Base-by-base conservation (phyloP, 1,140 invertebrate species). In the Drosophila ogumai region DNA sequence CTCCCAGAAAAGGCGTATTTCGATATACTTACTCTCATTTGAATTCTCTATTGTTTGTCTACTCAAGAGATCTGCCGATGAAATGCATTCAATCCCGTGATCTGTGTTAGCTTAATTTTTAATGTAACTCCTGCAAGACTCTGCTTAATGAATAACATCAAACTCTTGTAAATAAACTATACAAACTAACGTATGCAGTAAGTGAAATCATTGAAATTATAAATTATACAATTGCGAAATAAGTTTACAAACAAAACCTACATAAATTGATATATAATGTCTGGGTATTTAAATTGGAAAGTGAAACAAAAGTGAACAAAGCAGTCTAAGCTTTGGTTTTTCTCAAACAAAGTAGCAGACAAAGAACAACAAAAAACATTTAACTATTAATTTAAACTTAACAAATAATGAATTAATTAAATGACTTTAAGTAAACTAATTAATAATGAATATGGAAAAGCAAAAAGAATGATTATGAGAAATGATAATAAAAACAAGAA, bases 381-480 rank as follows among this genome's bases (percentile, higher is more conserved):
- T 85, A 90, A 90, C 85, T 90, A 90, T 90, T 90, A 90, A 90
- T 90, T 90, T 88, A 88, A 84, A 79, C 81, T 79, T 75, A 90
- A 80, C 80, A 75, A 79, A 75, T 77, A 88, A 73, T 60, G 71
- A 90, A 88, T 85, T 81, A 90, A 90, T 90, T 90, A 90, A 90
- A 85, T 90, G 81, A 90, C 75, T 66, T 90, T 88, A 90, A 90
- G 85, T 79, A 79, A 79, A 79, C 77, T 79, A 79, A 79, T 79
- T 79, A 79, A 79, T 79, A 79, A 79, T 79, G 66, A 78, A 63
- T 78, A 79, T 79, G 76, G 41, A 77, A 64, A 54, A 65, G 72
- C 75, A 61, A n/a, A 64, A 75, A 56, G 74, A 76, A 78, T 85
- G 85, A 88, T 76, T 64, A 90, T 90, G 82, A 90, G 71, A 85